Evolutionary conservation across 2,888 invertebrate genomes (phyloP).

Genomic region (Acronicta alni): DNA sequence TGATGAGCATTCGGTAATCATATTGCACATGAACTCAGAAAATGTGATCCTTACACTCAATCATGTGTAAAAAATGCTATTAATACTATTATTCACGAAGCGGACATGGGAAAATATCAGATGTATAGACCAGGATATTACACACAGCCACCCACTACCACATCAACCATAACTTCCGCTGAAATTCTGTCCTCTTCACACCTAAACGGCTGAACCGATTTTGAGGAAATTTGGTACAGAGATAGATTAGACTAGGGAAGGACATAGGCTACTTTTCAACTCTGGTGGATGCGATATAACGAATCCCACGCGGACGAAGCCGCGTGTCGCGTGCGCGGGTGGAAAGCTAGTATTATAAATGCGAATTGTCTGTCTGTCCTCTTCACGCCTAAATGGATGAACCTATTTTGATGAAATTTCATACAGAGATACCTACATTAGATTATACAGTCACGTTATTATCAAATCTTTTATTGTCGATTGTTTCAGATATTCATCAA

Average conservation of each 20-base stretch:
- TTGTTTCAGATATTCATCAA: slow-evolving; percentile 1
- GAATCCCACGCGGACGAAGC: not conserved
- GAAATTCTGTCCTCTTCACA: too few relatives aligned
- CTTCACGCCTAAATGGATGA: slow-evolving; percentile 1
- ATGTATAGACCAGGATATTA: too few relatives aligned
- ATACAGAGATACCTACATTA: not conserved
- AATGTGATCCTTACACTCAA: slow-evolving; percentile 30
- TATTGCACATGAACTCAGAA: slow-evolving; percentile 37
- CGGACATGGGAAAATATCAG: too few relatives aligned
- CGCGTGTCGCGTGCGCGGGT: not conserved
- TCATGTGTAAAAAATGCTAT: not conserved
- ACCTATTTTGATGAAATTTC: not conserved
- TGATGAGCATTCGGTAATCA: slow-evolving; percentile 35
- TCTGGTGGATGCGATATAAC: slow-evolving; percentile 2
- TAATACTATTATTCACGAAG: too few relatives aligned
- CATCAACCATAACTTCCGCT: too few relatives aligned
- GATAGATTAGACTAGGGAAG: not conserved
- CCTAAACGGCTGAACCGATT: too few relatives aligned
- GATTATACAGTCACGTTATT: slow-evolving; percentile 2
- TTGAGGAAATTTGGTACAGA: too few relatives aligned
- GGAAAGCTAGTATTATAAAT: slow-evolving; percentile 2
- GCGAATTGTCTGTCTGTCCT: slow-evolving; percentile 2
- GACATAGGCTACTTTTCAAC: slow-evolving; percentile 2
- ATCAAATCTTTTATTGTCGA: slow-evolving; percentile 1
- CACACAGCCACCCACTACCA: too few relatives aligned